Evolutionary conservation across 2,797 vertebrate species (phyloP), one percentile per base, ranked within the genome.

Genomic region (Neosilurus hyrtlii): DNA sequence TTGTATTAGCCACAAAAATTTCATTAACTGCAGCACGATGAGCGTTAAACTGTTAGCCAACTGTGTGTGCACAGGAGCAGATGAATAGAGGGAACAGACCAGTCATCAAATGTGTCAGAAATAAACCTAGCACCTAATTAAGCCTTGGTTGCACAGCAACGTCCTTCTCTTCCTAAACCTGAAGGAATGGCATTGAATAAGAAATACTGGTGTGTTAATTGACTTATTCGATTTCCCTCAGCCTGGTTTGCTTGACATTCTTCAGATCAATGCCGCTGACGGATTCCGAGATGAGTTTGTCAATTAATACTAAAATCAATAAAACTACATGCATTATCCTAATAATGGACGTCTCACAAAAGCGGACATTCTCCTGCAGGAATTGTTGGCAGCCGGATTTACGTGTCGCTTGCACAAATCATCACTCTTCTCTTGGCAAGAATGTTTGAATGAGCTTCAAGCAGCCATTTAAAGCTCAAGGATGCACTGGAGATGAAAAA

Each of bases 231-330:
- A 86, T 86, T 85, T 80, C 54, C 72, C 74, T 82, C 63, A 15
- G 26, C 68, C 35, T 0, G 26, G n/a, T 77, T 74, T 71, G 74
- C 62, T 26, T 82, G 82, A 84, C 82, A 86, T 88, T 86, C 82
- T 86, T 84, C 76, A 62, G 77, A 87, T 86, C 84, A 66, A 88
- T 88, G 62, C 82, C 24, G 49, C 11, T 37, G 73, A 83, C 77
- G 84, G 65, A 71, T 80, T 80, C 80, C 56, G 54, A 84, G 84
- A 84, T 65, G 82, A 51, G 70, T 52, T 4, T 73, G 65, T 84
- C 86, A 84, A 84, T 84, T 84, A 86, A 81, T 88, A 87, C 62
- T 20, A 52, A 61, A 84, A 75, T 86, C 84, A 79, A 86, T 86
- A 51, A 72, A 22, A 79, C 72, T 59, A 71, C 86, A 85, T 66